Evolutionary conservation across 2,888 invertebrate genomes (phyloP), one percentile per base, ranked within the genome.

Genomic region (Oxycera nigricornis): DNA sequence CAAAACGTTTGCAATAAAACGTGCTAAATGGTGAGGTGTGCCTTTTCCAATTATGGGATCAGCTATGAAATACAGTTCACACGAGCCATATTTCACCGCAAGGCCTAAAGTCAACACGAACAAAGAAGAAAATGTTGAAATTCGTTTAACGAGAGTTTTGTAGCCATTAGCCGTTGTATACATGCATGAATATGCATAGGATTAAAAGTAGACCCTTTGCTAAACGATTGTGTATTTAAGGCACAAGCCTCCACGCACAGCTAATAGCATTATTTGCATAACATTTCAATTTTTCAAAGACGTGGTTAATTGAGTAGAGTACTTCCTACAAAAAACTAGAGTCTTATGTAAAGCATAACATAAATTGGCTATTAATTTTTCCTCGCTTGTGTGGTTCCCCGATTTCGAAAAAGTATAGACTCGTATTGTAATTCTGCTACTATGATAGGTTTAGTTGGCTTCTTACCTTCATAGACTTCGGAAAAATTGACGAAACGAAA

Each of bases 11-110:
- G 55, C 70, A 35, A 70, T 70, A 70, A 52, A 70, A 52, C 70
- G 46, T 35, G 70, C 30, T 70, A 70, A 70, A 70, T 52, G 70
- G 55, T 70, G 52, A 52, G 70, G 70, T 31, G 70, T 70, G 70
- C 46, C 70, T 26, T 31, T 35, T 70, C 65, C n/a, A 65, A 65
- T 41, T 65, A 41, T 30, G 30, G 59, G 59, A 59, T 59, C 55
- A 55, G 55, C 55, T 24, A 55, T 20, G 46, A 24, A 24, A 11
- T 55, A 24, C 24, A 55, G 17, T 14, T 24, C 24, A 55, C 55
- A 55, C 24, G 17, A 55, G 17, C 55, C 20, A 55, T n/a, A n/a
- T n/a, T n/a, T n/a, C n/a, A n/a, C n/a, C n/a, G n/a, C n/a, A n/a
- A n/a, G n/a, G n/a, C n/a, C n/a, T n/a, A n/a, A n/a, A n/a, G n/a